These are phyloP conservation scores for Ephestia elutella DNA, from an alignment of 1,140 invertebrate genomes.

Conservation along the genomic window DNA sequence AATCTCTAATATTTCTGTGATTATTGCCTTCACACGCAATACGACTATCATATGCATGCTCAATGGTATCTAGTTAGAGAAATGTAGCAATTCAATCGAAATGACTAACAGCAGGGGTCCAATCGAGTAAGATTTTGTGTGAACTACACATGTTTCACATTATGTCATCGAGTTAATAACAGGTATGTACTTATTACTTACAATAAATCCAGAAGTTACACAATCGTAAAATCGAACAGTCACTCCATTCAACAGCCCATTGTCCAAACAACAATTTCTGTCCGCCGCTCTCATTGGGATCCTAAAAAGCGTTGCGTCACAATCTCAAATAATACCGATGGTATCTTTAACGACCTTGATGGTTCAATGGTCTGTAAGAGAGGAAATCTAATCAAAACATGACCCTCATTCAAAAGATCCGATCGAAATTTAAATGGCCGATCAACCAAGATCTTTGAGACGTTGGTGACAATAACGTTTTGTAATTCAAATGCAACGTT, in stretches of 20 bases:
- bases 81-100: conserved; percentile 1
- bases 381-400: conserved; percentile 8
- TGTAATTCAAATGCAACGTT: neutral
- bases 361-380: conserved; percentile 2
- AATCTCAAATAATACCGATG: conserved; percentile 4
- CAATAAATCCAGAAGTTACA: conserved; percentile 4
- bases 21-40: conserved; percentile 1
- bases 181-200: neutral
- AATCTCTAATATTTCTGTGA: conserved; percentile 1
- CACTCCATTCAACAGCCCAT: conserved; percentile 5
- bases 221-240: conserved; percentile 10
- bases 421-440: neutral
- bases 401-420: conserved; percentile 6
- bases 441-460: neutral
- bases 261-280: conserved; percentile 13
- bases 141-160: conserved; percentile 4
- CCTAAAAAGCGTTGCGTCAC: conserved; percentile 7
- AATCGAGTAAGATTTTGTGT: neutral
- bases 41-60: neutral
- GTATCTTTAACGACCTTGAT: conserved; percentile 9
- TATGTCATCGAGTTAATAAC: conserved; percentile 11
- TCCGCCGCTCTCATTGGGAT: conserved; percentile 1
- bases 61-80: neutral
- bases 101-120: conserved; percentile 1
- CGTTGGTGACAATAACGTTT: neutral